Evolutionary conservation across 2,888 invertebrate genomes (phyloP), one percentile per base, ranked within the genome.

Genomic region (Diarsia dahlii): DNA sequence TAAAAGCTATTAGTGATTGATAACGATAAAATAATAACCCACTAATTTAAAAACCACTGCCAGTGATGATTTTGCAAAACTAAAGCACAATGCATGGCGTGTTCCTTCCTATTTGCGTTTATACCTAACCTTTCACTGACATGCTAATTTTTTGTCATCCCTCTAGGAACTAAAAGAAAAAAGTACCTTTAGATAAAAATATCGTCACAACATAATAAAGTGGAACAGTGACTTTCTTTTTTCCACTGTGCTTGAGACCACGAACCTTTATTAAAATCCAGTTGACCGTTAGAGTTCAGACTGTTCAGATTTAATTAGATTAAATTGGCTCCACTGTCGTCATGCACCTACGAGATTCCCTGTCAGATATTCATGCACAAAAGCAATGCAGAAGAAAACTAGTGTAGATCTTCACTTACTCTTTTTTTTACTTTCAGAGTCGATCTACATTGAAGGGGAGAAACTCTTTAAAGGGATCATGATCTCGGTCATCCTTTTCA

Each of bases 381-480:
- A 12, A 23, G 48, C 65, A 54, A 68, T 54, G 54, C 6, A 54
- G 13, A 20, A 45, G 39, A 39, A 39, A 39, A 39, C 39, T 45
- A 28, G 56, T 12, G 8, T 23, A 45, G 12, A 56, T 13, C 12
- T 23, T 67, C 12, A 18, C 6, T 39, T 54, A 23, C 20, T 12
- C 2, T 46, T n/a, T 45, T 45, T n/a, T 63, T 45, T 63, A 4
- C 8, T 94, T 93, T 74, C 91, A 95, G 95, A 89, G 68, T 90
- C 89, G 77, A 88, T 95, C 64, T 90, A 89, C 15, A 64, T 86
- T 13, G 93, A 94, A 81, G 92, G 93, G 3, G 89, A 93, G 34
- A 89, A 84, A 66, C 84, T 94, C 50, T 95, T 95, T 81, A 88
- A 84, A 82, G 92, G 94, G 23, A 91, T 95, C 56, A 85, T 92